Evolutionary conservation across 2,797 vertebrate species (phyloP).

Genomic region (Sphenodon punctatus): DNA sequence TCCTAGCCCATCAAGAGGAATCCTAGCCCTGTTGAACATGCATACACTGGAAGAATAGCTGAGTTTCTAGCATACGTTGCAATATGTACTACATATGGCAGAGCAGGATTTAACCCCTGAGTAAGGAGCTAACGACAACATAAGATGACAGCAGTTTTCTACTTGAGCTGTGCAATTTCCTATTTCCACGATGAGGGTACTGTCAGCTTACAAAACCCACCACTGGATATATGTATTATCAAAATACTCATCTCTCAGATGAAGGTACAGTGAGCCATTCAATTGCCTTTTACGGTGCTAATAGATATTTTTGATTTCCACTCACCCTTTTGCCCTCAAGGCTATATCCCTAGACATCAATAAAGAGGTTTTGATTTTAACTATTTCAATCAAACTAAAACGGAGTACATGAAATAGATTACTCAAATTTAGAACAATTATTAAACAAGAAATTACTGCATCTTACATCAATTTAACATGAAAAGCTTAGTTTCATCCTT

Average conservation of each 20-base stretch:
- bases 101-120: background rate
- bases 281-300: conserved; percentile 61
- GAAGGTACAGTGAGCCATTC: conserved; percentile 51
- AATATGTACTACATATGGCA: accelerated
- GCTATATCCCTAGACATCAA: conserved; percentile 68
- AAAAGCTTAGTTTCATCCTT: conserved; percentile 64
- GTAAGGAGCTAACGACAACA: accelerated
- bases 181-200: background rate
- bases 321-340: conserved; percentile 64
- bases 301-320: conserved; percentile 69
- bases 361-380: conserved; percentile 70
- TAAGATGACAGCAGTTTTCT: background rate
- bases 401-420: conserved; percentile 70
- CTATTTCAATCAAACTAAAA: conserved; percentile 69
- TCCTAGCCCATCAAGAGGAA: accelerated
- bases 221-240: background rate
- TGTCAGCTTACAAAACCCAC: conserved; percentile 1
- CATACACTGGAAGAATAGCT: background rate
- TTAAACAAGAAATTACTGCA: conserved; percentile 70
- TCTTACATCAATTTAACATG: conserved; percentile 70
- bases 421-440: conserved; percentile 76
- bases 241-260: conserved; percentile 37
- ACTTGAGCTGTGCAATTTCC: accelerated
- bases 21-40: accelerated
- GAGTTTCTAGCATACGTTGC: background rate